A percentile compares a stretch with the other conserved stretches of the same genome.
Evolutionary conservation across 53 echinoderm and acorn worm genomes (phyloP).

Genomic region (Hippasteria phrygiana): DNA sequence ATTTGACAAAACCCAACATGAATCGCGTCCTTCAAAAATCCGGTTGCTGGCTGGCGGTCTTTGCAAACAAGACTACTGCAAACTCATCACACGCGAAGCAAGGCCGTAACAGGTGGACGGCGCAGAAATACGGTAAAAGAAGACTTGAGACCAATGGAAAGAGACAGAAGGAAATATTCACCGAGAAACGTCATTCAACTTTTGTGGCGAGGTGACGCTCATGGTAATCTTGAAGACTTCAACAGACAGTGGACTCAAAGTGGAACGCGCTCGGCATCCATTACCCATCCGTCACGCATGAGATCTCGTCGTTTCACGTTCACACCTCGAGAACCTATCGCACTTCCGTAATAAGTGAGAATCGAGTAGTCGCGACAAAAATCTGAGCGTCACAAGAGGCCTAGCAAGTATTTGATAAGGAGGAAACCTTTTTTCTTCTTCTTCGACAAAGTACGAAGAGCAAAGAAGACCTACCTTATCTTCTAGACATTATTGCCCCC

Average conservation of each 20-base stretch:
- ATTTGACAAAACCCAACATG: no score
- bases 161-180: not conserved
- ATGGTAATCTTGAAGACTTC: not conserved
- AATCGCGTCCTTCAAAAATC: no score
- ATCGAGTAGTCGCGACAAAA: not conserved
- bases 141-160: not conserved
- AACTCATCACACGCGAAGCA: no score
- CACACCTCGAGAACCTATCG: constrained; percentile 23
- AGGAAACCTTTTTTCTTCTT: no score
- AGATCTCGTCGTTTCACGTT: constrained; percentile 49
- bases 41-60: no score
- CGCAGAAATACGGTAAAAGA: no score
- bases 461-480: no score
- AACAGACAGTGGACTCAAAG: constrained; percentile 10
- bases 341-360: constrained; percentile 26
- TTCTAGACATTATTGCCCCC: not conserved
- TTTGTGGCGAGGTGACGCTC: not conserved
- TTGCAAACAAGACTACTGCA: no score
- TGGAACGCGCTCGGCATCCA: constrained; percentile 19
- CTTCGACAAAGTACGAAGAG: not conserved
- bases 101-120: no score
- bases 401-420: no score
- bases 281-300: constrained; percentile 59
- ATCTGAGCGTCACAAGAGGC: not conserved
- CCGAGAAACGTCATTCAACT: not conserved